Base-by-base conservation (phyloP, 2,113 vertebrate genomes). In the Neolamprologus ventralis region DNA sequence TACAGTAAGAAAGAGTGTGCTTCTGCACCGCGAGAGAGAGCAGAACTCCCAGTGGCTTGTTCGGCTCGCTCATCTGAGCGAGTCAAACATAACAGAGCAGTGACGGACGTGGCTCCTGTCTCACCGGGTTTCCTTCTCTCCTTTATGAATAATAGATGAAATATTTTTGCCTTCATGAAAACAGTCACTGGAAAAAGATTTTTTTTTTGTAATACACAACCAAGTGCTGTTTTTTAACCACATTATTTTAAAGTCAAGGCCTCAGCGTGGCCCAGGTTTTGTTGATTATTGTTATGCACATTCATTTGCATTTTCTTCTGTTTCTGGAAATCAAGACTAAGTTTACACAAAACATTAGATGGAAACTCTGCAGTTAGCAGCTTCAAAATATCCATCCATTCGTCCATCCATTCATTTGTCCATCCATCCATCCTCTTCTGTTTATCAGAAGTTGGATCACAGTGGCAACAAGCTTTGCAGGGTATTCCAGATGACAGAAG, bases 71-170 rank as follows among this genome's bases (percentile, higher is more conserved):
- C 84, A 80, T 87, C 79, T 58, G 81, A 90, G 71, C 17, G 17
- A 90, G 53, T 82, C 45, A 85, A 82, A 88, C 75, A 84, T 28
- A 84, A 84, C 80, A 65, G 81, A 86, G 87, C 84, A 14, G 87
- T 68, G 91, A 92, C 79, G 87, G 91, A 92, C 80, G 37, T 55
- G 79, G 82, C 84, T 88, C 60, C 84, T 9, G 71, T 81, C 87
- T 94, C 91, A 19, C 19, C 3, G 51, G 82, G 81, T 82, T 85
- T 83, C 71, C 86, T 86, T 42, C 68, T 21, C 89, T 82, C 81
- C 13, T 83, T 53, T 23, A 86, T 93, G 85, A 93, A 93, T 93
- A 85, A 92, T 93, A 87, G 83, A 90, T 90, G 37, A 79, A 75
- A 80, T 80, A 63, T 83, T 84, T 65, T 79, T 26, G 88, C 80